phyloP scores from a whole-genome alignment of 1,140 invertebrate genomes.

The Ips nitidus region DNA sequence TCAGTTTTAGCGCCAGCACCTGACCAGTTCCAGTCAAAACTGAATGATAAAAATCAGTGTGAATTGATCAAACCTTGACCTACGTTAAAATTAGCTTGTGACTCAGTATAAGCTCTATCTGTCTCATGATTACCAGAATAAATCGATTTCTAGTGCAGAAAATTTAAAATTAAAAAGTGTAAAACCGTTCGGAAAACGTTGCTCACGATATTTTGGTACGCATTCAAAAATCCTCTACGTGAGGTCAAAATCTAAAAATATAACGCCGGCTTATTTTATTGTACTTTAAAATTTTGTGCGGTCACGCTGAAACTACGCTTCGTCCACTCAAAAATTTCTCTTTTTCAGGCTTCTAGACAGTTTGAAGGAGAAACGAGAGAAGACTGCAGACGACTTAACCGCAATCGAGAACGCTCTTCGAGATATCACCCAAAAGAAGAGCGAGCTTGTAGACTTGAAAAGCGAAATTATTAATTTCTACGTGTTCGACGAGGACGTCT shows the following conservation, averaged over 20 bases:
- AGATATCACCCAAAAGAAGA: constrained; percentile 65
- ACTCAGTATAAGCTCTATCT: too few relatives aligned
- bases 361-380: constrained; percentile 60
- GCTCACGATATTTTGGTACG: constrained; percentile 37
- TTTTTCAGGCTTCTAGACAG: constrained; percentile 56
- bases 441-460: constrained; percentile 63
- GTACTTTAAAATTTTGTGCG: constrained; percentile 22
- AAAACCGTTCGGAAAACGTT: constrained; percentile 1
- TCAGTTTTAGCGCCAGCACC: too few relatives aligned
- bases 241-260: constrained; percentile 45
- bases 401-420: constrained; percentile 61
- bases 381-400: constrained; percentile 62
- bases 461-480: constrained; percentile 67
- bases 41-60: too few relatives aligned
- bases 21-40: too few relatives aligned
- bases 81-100: too few relatives aligned
- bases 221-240: constrained; percentile 24
- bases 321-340: constrained; percentile 12
- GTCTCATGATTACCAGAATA: too few relatives aligned
- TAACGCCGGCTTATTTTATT: constrained; percentile 13
- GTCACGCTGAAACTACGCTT: constrained; percentile 15
- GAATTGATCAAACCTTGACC: too few relatives aligned
- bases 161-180: constrained; percentile 14
- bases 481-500: constrained; percentile 71
- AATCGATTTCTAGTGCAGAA: too few relatives aligned